Percentiles rank a stretch among this genome's conserved stretches.
These are phyloP conservation scores for Cydia pomonella DNA, from an alignment of 1,140 invertebrate species.

Conservation along the genomic window DNA sequence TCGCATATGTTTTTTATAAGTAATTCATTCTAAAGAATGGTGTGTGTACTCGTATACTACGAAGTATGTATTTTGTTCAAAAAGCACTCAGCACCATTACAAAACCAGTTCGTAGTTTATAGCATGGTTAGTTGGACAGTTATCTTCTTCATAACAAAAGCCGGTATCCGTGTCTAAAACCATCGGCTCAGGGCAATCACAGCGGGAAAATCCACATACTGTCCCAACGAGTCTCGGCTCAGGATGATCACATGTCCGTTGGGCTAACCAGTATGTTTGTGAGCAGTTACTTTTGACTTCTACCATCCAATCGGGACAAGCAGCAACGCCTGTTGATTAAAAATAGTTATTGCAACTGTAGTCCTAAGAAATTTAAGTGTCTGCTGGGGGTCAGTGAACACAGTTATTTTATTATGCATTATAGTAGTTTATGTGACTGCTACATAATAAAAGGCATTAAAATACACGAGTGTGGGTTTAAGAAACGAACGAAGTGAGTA, in stretches of 20 bases:
- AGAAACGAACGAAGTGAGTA: too few species aligned
- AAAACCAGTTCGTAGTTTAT: not conserved
- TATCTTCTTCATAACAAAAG: slow-evolving; percentile 55
- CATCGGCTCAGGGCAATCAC: slow-evolving; percentile 53
- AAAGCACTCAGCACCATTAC: not conserved
- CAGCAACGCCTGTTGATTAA: slow-evolving; percentile 48
- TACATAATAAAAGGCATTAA: too few species aligned
- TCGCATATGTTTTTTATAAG: too few species aligned
- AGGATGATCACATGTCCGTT: slow-evolving; percentile 53
- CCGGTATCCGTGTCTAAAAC: slow-evolving; percentile 55
- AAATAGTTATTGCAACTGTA: not conserved
- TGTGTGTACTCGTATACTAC: too few species aligned
- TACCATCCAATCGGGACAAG: slow-evolving; percentile 54
- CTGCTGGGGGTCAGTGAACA: not conserved
- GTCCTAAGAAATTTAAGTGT: not conserved
- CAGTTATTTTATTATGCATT: too few species aligned
- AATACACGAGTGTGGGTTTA: too few species aligned
- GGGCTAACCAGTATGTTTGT: slow-evolving; percentile 47
- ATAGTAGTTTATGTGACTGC: too few species aligned
- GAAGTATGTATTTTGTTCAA: not conserved
- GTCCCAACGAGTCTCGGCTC: slow-evolving; percentile 47
- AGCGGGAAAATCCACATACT: slow-evolving; percentile 54
- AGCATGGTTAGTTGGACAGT: slow-evolving; percentile 51
- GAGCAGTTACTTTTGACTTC: slow-evolving; percentile 45
- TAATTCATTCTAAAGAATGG: too few species aligned